Conservation (phyloP, 2,888 invertebrate genomes). For the Hemicrepidius hirtus region DNA sequence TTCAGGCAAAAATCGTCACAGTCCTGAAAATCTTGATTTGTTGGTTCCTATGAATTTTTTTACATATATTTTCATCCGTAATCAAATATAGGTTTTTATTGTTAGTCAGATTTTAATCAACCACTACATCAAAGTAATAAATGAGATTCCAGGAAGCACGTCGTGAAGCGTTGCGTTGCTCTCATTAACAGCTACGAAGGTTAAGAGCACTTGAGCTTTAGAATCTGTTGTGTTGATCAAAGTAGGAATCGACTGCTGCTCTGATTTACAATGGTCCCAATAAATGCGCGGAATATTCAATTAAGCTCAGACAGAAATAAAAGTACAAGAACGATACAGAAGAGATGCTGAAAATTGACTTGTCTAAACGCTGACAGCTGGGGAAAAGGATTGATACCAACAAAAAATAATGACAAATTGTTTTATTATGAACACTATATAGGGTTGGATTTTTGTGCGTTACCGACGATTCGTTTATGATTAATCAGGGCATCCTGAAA, state of each 20-base stretch:
- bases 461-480: no score
- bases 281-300: slow-evolving; percentile 35
- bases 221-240: slow-evolving; percentile 23
- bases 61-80: no score
- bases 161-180: not conserved
- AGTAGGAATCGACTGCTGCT: slow-evolving; percentile 30
- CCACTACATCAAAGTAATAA: slow-evolving; percentile 29
- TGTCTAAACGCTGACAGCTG: not conserved
- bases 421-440: no score
- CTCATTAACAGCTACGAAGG: slow-evolving; percentile 34
- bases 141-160: slow-evolving; percentile 26
- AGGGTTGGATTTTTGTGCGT: no score
- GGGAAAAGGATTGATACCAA: not conserved
- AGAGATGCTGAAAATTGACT: slow-evolving; percentile 16
- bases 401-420: not conserved
- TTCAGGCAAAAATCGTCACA: no score
- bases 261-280: slow-evolving; percentile 32
- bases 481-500: no score
- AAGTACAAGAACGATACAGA: slow-evolving; percentile 10
- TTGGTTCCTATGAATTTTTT: no score
- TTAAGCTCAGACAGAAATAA: slow-evolving; percentile 27
- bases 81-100: no score
- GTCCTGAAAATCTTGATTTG: no score
- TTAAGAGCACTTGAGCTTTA: slow-evolving; percentile 34
- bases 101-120: slow-evolving; percentile 20